Conservation (phyloP, 2,113 vertebrate species). For the Xiphophorus maculatus region DNA sequence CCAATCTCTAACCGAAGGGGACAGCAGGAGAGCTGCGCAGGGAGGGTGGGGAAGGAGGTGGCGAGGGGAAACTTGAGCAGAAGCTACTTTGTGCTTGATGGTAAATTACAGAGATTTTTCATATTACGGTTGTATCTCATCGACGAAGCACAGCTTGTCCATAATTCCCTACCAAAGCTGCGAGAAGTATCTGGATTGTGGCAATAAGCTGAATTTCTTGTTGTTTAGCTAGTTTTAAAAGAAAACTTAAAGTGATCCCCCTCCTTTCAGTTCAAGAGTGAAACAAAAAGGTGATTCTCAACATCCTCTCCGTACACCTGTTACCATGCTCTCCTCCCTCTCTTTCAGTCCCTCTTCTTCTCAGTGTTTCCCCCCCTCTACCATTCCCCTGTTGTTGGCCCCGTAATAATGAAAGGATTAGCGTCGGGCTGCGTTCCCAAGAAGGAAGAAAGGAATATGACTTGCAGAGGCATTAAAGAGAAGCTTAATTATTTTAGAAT, state of each 20-base stretch:
- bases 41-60: neutral
- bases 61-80: constrained; percentile 16
- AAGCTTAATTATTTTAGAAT: constrained; percentile 76
- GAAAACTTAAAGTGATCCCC: constrained; percentile 16
- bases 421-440: constrained; percentile 59
- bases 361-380: constrained; percentile 36
- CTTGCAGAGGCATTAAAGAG: constrained; percentile 63
- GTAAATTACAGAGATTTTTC: constrained; percentile 52
- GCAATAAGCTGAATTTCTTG: constrained; percentile 27
- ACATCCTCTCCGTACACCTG: constrained; percentile 38
- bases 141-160: constrained; percentile 26
- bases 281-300: constrained; percentile 23
- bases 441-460: constrained; percentile 72
- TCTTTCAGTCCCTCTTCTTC: constrained; percentile 46
- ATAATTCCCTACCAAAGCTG: constrained; percentile 44
- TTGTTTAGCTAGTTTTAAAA: constrained; percentile 26
- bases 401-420: constrained; percentile 75
- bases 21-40: constrained; percentile 26
- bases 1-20: constrained; percentile 55
- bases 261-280: neutral
- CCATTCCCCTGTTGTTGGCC: constrained; percentile 69
- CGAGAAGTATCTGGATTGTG: constrained; percentile 45
- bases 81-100: constrained; percentile 42
- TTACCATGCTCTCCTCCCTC: constrained; percentile 32
- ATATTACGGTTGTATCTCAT: constrained; percentile 55